Conservation (phyloP, 2,888 invertebrate species). For the Drosophila longiperda region DNA sequence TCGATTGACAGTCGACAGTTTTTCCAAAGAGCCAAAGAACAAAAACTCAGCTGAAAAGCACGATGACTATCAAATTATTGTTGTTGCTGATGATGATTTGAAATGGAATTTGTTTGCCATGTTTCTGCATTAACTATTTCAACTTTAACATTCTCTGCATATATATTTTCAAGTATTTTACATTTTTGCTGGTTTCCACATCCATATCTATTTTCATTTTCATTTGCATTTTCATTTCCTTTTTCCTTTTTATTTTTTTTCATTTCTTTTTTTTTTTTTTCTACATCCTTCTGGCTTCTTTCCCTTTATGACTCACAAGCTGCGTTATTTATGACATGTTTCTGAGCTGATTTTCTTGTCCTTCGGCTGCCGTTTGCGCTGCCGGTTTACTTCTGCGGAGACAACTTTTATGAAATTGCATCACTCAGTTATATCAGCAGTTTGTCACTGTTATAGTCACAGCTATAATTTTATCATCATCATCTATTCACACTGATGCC, state of each 20-base stretch:
- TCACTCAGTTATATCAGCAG: not conserved
- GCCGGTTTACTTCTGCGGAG: not conserved
- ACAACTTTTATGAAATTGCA: conserved; percentile 23
- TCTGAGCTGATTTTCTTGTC: conserved; percentile 43
- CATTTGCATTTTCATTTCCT: not conserved
- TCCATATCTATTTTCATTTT: conserved; percentile 15
- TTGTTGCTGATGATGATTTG: conserved; percentile 19
- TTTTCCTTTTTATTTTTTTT: not conserved
- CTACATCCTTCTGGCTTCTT: not conserved
- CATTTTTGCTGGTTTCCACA: not conserved
- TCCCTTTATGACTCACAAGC: conserved; percentile 55
- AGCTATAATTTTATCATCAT: not conserved
- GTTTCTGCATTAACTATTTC: conserved; percentile 1
- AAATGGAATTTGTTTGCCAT: conserved; percentile 32
- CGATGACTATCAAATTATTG: conserved; percentile 6
- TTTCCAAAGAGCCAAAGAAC: conserved; percentile 1
- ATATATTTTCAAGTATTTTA: conserved; percentile 18
- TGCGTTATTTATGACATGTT: conserved; percentile 67
- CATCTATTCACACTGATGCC: not conserved
- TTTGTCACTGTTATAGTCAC: conserved; percentile 5
- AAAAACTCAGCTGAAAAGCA: conserved; percentile 4
- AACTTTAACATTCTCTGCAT: conserved; percentile 14
- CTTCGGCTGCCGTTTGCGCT: conserved; percentile 8
- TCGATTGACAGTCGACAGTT: conserved; percentile 48
- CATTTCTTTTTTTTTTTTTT: not conserved